Base-by-base conservation (phyloP, 2,113 vertebrate genomes). In the Cyprinodon brontotheroides region DNA sequence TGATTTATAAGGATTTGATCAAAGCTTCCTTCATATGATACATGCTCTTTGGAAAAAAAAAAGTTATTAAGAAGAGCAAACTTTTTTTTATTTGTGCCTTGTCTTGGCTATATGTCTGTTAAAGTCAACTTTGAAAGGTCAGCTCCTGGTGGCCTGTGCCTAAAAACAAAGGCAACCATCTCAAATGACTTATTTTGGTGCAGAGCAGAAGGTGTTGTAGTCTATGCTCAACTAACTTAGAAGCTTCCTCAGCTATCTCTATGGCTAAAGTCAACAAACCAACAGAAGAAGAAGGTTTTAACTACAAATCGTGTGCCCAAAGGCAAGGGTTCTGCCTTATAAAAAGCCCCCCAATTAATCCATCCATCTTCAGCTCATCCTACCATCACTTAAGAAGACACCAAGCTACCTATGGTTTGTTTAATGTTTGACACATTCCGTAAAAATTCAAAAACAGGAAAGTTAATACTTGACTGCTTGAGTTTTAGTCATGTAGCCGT, bases 1-100 rank as follows among this genome's bases (percentile, higher is more conserved):
- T 75, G 64, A 65, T 48, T 22, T 72, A 10, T 22, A 59, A 64
- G 61, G 48, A 67, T 6, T 79, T 80, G 29, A 53, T 48, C 50
- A 63, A 40, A 72, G 22, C 60, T 38, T 7, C 65, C 70, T 29
- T 43, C 3, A 29, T 64, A 8, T 68, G 47, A 84, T 84, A 63
- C 20, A 13, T 80, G 82, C 61, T 61, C 12, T 39, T 75, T 73
- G 69, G 60, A 81, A 81, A 82, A 75, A 74, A 3, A 9, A 57
- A 10, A 20, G 8, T 20, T 1, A 57, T 9, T 57, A 2, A 57
- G 3, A 59, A 70, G 47, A 12, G 17, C 9, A 22, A 53, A 43
- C 22, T 1, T 61, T 22, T 37, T 15, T 59, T 61, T 53, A 60
- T 29, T 22, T 29, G 22, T 47, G 64, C 50, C 15, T 53, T 53